Percentiles rank a stretch among this genome's conserved stretches.
Conservation (phyloP, 2,888 invertebrate genomes). For the Leucophenga maculata region DNA sequence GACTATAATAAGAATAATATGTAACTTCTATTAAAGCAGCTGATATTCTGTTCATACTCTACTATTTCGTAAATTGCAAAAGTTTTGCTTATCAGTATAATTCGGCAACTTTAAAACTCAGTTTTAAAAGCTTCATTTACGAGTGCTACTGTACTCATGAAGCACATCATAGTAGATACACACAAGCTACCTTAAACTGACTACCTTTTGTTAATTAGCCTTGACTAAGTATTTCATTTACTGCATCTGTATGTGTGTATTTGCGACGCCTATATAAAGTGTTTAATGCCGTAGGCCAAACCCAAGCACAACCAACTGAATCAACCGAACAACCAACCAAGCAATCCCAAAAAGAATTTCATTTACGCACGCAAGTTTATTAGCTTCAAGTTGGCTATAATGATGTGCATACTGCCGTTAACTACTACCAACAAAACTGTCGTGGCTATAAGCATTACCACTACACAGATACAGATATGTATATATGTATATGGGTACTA, state of each 20-base stretch:
- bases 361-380: constrained; percentile 6
- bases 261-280: neutral
- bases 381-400: constrained; percentile 11
- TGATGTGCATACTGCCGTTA: constrained; percentile 4
- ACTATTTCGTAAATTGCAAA: no score
- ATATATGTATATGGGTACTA: neutral
- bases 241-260: neutral
- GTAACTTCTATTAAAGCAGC: no score
- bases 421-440: constrained; percentile 1
- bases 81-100: no score
- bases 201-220: constrained; percentile 26
- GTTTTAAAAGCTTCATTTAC: no score
- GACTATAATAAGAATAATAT: no score
- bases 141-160: neutral
- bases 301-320: neutral
- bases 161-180: no score
- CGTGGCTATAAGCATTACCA: neutral
- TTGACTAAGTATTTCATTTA: constrained; percentile 3
- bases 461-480: no score
- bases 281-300: neutral
- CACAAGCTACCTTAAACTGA: neutral
- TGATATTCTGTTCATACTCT: no score
- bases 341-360: neutral
- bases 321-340: neutral
- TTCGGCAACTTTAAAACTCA: no score